A percentile compares a stretch with the other conserved stretches of the same genome.
These are phyloP conservation scores for Brachyhypopomus occidentalis DNA, from an alignment of 2,113 vertebrate species.

Conservation along the genomic window DNA sequence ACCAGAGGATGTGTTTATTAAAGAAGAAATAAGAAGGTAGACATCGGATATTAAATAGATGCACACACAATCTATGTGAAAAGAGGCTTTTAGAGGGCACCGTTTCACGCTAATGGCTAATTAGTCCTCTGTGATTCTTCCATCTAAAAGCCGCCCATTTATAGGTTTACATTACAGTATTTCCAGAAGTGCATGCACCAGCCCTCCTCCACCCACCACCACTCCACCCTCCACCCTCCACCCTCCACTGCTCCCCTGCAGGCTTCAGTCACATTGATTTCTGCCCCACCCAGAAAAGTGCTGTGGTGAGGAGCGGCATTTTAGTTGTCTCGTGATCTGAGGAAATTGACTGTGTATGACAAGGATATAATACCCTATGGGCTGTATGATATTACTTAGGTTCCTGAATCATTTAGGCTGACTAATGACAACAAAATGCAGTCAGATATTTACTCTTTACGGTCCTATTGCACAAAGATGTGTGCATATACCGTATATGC, in stretches of 20 bases:
- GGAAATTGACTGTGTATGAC: slow-evolving; percentile 33
- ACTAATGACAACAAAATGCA: background rate
- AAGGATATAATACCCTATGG: slow-evolving; percentile 38
- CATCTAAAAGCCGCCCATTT: slow-evolving; percentile 15
- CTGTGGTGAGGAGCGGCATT: slow-evolving; percentile 11
- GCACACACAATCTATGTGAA: slow-evolving; percentile 16
- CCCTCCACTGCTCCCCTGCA: background rate
- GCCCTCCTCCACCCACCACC: background rate
- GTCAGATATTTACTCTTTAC: background rate
- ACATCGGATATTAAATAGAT: slow-evolving; percentile 27
- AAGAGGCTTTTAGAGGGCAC: slow-evolving; percentile 25
- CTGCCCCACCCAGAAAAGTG: slow-evolving; percentile 14
- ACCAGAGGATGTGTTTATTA: no score
- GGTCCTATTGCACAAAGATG: background rate
- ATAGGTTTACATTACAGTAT: slow-evolving; percentile 11
- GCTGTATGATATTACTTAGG: slow-evolving; percentile 25
- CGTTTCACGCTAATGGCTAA: slow-evolving; percentile 27
- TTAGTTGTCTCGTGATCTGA: slow-evolving; percentile 37
- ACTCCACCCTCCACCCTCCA: background rate
- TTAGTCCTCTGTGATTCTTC: background rate
- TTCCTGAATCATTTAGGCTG: background rate
- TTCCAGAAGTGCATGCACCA: background rate
- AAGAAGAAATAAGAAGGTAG: slow-evolving; percentile 37
- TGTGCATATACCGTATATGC: background rate
- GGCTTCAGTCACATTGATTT: slow-evolving; percentile 26